Percentiles rank a stretch among this genome's conserved stretches.
These are phyloP conservation scores for Carcina quercana DNA, from an alignment of 2,888 invertebrate species.

Conservation along the genomic window DNA sequence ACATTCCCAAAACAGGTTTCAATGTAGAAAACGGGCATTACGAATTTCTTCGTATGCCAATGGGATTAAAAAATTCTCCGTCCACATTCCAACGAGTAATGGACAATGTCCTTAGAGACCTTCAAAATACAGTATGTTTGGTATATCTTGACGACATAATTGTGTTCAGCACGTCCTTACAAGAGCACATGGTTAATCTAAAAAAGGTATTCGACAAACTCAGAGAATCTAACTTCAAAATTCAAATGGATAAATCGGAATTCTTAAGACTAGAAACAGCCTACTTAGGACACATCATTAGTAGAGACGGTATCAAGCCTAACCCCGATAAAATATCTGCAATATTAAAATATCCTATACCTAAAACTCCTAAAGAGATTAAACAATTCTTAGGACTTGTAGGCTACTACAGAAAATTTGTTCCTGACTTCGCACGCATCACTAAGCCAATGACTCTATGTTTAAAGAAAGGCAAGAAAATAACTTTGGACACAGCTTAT, in stretches of 20 bases:
- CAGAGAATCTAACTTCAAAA: background rate
- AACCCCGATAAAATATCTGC: conserved; percentile 21
- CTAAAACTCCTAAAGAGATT: conserved; percentile 15
- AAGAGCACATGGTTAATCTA: background rate
- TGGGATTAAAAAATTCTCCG: conserved; percentile 15
- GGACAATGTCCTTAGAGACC: background rate
- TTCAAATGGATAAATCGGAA: background rate
- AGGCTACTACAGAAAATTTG: conserved; percentile 24
- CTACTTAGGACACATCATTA: conserved; percentile 7
- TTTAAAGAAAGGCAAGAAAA: conserved; percentile 6
- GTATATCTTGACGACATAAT: conserved; percentile 2
- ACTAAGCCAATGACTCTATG: conserved; percentile 13
- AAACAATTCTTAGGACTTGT: conserved; percentile 23
- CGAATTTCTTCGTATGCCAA: conserved; percentile 18
- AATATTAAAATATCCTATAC: background rate
- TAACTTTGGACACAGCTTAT: background rate
- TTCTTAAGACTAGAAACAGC: background rate
- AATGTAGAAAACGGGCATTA: conserved; percentile 18
- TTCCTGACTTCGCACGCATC: conserved; percentile 22
- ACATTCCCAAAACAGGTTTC: conserved; percentile 16
- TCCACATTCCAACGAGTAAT: conserved; percentile 4
- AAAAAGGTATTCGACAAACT: background rate
- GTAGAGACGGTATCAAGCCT: conserved; percentile 17
- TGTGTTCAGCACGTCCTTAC: conserved; percentile 4
- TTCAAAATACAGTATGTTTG: background rate